Conservation (phyloP, 2,888 invertebrate species). For the Lepidochitona cinerea region DNA sequence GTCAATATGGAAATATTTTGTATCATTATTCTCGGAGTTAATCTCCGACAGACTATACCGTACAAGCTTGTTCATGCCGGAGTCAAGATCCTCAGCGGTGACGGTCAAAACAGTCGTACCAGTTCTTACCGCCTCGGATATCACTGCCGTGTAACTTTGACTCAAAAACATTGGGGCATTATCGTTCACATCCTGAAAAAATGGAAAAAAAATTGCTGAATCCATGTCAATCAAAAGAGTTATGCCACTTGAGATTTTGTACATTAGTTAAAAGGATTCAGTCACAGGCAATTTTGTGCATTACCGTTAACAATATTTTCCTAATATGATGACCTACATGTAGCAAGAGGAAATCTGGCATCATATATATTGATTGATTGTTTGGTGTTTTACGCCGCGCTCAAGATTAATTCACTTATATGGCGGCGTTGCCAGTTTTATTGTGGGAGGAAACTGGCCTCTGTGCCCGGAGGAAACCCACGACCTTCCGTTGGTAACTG, state of each 20-base stretch:
- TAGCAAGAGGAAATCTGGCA: too few relatives aligned
- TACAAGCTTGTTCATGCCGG: conserved; percentile 73
- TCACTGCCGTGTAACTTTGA: conserved; percentile 51
- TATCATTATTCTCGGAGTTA: conserved; percentile 67
- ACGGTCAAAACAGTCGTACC: conserved; percentile 66
- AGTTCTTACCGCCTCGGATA: conserved; percentile 68
- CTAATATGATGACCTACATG: too few relatives aligned
- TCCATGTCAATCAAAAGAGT: not conserved
- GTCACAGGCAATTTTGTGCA: too few relatives aligned
- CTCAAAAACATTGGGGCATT: conserved; percentile 63
- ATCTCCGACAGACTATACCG: conserved; percentile 78
- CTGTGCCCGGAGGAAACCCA: too few relatives aligned
- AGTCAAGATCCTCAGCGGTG: conserved; percentile 63
- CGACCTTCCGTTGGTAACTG: too few relatives aligned
- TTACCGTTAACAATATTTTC: too few relatives aligned
- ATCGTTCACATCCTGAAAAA: conserved; percentile 75
- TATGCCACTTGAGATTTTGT: not conserved
- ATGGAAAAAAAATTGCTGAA: not conserved
- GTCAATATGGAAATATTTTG: conserved; percentile 84
- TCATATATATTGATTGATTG: too few relatives aligned
- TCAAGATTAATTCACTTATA: too few relatives aligned
- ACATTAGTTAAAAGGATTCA: not conserved
- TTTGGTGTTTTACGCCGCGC: too few relatives aligned
- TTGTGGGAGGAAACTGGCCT: too few relatives aligned
- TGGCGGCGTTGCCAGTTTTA: too few relatives aligned